A percentile compares a stretch with the other conserved stretches of the same genome.
Evolutionary conservation across 2,797 vertebrate genomes (phyloP).

Genomic region (Mus caroli): DNA sequence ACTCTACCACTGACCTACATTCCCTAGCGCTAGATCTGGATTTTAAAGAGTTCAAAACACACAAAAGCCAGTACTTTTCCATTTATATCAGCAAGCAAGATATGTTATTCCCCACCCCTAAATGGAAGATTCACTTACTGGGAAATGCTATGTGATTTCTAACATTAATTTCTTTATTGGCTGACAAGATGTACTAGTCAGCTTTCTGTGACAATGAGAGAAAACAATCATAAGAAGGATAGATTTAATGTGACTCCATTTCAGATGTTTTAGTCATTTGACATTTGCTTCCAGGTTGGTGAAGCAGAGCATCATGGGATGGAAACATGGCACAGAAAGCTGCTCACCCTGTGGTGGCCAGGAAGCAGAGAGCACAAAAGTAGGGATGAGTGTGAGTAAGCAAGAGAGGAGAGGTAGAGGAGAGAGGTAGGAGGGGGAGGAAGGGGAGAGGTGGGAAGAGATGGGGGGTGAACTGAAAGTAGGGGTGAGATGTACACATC

Average conservation of each 20-base stretch:
- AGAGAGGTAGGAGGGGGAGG: background rate
- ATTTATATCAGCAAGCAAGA: background rate
- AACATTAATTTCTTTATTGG: background rate
- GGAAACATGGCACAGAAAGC: background rate
- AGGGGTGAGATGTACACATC: background rate
- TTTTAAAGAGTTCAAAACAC: constrained; percentile 17
- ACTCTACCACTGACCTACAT: background rate
- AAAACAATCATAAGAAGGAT: background rate
- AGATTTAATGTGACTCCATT: background rate
- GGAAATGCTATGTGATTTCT: background rate
- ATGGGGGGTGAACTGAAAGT: background rate
- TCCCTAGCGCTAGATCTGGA: background rate
- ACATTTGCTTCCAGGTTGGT: too few relatives aligned
- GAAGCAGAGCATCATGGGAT: background rate
- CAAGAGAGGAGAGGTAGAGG: background rate
- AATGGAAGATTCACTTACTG: background rate
- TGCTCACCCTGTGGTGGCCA: background rate
- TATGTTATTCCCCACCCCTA: background rate
- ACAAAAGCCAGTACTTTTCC: background rate
- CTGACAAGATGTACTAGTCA: background rate
- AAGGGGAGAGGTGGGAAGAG: background rate
- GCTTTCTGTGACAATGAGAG: background rate
- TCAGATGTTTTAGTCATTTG: background rate
- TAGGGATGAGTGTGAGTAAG: background rate
- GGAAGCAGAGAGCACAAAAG: background rate